phyloP scores from a whole-genome alignment of 1,140 invertebrate genomes.

The Penaeus vannamei region DNA sequence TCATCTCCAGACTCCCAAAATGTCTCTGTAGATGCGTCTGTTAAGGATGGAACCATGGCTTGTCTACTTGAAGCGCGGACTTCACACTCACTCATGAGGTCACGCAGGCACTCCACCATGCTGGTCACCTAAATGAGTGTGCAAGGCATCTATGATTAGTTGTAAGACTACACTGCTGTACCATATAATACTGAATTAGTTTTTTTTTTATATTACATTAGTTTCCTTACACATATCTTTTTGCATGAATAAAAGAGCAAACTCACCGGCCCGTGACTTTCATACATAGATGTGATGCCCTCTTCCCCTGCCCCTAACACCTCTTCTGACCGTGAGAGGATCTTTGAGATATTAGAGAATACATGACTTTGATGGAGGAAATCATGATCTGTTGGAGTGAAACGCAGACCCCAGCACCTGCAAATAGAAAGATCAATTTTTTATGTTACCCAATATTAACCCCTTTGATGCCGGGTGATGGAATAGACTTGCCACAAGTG shows the following conservation, averaged over 20 bases:
- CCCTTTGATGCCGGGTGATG: too few relatives aligned
- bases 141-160: background rate
- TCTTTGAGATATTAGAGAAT: conserved; percentile 96
- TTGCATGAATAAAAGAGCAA: background rate
- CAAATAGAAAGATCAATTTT: background rate
- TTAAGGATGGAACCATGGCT: conserved; percentile 93
- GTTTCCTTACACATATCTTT: too few relatives aligned
- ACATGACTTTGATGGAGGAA: conserved; percentile 95
- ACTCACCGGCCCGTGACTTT: conserved; percentile 68
- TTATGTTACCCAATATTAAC: too few relatives aligned
- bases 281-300: conserved; percentile 57
- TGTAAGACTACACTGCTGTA: background rate
- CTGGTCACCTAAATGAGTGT: conserved; percentile 68
- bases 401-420: conserved; percentile 90
- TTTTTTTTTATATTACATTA: too few relatives aligned
- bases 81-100: conserved; percentile 83
- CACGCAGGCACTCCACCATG: conserved; percentile 79
- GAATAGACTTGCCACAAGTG: too few relatives aligned
- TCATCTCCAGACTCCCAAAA: conserved; percentile 99
- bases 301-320: conserved; percentile 66
- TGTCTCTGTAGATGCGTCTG: conserved; percentile 95
- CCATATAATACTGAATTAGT: too few relatives aligned
- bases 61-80: conserved; percentile 92
- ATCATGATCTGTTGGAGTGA: conserved; percentile 89
- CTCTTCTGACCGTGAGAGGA: conserved; percentile 90